phyloP scores from a whole-genome alignment of 2,797 vertebrate species.

The Galagoides demidoff region DNA sequence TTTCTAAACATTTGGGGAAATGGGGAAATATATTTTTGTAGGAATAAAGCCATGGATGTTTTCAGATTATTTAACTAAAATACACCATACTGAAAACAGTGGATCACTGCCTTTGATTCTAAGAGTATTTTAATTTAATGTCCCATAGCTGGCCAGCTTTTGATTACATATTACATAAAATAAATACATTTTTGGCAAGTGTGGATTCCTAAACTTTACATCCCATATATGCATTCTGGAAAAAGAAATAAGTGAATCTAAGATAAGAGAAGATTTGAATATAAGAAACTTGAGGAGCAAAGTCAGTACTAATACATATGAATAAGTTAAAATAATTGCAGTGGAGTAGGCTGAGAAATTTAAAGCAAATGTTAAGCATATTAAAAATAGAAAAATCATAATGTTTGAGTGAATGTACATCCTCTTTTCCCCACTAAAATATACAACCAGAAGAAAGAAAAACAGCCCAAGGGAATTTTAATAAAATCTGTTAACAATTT shows the following conservation, averaged over 20 bases:
- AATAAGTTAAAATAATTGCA: not conserved
- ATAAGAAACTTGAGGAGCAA: not conserved
- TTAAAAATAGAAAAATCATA: conserved; percentile 23
- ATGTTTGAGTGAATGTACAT: not conserved
- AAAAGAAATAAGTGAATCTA: not conserved
- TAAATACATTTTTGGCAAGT: not conserved
- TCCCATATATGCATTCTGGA: not conserved
- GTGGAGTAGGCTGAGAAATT: not conserved
- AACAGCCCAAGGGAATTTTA: not conserved
- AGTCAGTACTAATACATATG: not conserved
- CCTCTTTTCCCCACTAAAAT: not conserved
- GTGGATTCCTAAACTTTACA: not conserved
- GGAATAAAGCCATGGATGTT: not conserved
- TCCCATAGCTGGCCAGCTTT: not conserved
- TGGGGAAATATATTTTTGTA: not conserved
- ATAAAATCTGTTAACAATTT: not conserved
- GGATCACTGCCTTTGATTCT: not conserved
- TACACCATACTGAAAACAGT: not conserved
- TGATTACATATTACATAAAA: not conserved
- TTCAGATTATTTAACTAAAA: not conserved
- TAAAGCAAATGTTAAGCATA: conserved; percentile 8
- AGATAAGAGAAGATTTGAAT: not conserved
- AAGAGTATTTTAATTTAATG: not conserved
- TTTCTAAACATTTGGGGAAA: not conserved
- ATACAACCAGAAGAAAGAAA: not conserved